Percentiles rank a stretch among this genome's conserved stretches.
Conservation (phyloP, 1,140 invertebrate genomes). For the Formica exsecta region DNA sequence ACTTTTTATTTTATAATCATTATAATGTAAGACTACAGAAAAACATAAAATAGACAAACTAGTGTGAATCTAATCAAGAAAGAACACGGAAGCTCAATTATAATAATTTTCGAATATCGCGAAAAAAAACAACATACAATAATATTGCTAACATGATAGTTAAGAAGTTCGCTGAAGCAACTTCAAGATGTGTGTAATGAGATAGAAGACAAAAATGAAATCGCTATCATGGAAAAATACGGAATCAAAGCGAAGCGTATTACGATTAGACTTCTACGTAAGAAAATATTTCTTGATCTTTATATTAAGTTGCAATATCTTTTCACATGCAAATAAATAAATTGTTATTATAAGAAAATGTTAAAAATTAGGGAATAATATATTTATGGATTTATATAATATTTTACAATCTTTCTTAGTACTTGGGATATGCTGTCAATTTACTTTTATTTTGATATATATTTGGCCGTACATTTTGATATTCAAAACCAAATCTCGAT, state of each 20-base stretch:
- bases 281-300: neutral
- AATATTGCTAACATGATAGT: neutral
- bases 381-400: neutral
- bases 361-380: neutral
- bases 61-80: neutral
- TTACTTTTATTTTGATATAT: neutral
- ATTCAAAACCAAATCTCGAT: neutral
- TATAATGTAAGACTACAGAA: neutral
- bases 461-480: neutral
- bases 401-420: constrained; percentile 13
- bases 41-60: neutral
- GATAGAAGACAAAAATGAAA: constrained; percentile 22
- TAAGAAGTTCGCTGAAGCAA: neutral
- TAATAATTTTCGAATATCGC: neutral
- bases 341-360: neutral
- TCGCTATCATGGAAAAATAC: constrained; percentile 32
- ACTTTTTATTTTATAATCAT: no score
- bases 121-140: neutral
- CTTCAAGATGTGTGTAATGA: constrained; percentile 7
- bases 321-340: neutral
- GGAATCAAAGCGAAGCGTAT: neutral
- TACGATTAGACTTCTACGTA: neutral
- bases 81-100: neutral
- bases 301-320: no score
- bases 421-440: neutral